Evolutionary conservation across 64 coral and sea anemone species (phyloP), one percentile per base, ranked within the genome.

Genomic region (Dendrophyllia cribrosa): DNA sequence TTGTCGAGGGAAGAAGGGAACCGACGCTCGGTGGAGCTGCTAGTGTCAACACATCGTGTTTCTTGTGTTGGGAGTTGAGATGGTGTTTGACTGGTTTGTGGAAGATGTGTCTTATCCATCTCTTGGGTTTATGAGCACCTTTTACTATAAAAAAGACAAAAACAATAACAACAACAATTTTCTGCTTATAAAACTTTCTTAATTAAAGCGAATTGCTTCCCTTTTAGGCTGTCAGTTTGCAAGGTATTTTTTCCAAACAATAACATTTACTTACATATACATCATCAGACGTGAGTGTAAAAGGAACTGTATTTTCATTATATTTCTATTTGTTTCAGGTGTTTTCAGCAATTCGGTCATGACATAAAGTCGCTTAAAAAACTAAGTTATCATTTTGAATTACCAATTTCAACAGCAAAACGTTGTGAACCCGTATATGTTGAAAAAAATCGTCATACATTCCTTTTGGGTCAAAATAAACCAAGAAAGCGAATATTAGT

Each of bases 1-100:
- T 51, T 15, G 76, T 63, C 13, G 59, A 77, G 26, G 89, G 89
- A 58, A 91, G 77, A 43, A 82, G 45, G 7, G 89, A 81, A 46
- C 59, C 34, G 20, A 68, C 47, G n/a, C 61, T 91, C 10, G 89
- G 62, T 34, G 89, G 75, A 23, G 60, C 66, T 24, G 77, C 89
- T 65, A 82, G 47, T 58, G 89, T 50, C 3, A 72, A 14, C 13
- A 91, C 66, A 5, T 82, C 45, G 16, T 91, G 74, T 50, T 71
- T 91, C 13, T 91, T 91, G 75, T 58, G 19, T 14, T 47, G 70
- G 13, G 44, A 26, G 4, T 25, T 25, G 15, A 61, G 59, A 20
- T 89, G 72, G 47, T 63, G 20, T 60, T 65, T 76, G 3, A 23
- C 65, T 15, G 59, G 51, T 25, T 52, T 77, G 51, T 89, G 58